Percentiles rank a stretch among this genome's conserved stretches.
Evolutionary conservation across 2,113 vertebrate species (phyloP).

Genomic region (Glareola pratincola): DNA sequence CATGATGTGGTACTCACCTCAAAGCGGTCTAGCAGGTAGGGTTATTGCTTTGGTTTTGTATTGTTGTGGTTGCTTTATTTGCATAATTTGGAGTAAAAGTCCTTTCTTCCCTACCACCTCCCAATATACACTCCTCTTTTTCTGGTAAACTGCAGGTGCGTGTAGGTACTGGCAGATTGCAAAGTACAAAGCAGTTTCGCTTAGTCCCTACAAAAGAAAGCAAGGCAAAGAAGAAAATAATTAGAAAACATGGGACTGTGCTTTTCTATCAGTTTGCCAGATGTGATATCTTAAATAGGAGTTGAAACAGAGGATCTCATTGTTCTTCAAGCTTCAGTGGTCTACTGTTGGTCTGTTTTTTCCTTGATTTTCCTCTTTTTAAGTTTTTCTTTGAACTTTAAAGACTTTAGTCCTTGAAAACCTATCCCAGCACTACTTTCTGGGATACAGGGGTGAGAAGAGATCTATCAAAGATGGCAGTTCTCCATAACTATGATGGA

Average conservation of each 20-base stretch:
- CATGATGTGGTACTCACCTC: neutral
- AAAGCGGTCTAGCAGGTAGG: neutral
- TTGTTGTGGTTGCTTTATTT: neutral
- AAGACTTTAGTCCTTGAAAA: constrained; percentile 13
- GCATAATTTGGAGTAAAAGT: neutral
- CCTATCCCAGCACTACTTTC: neutral
- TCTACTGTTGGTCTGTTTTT: neutral
- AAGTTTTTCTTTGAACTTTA: constrained; percentile 19
- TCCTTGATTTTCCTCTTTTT: neutral
- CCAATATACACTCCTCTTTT: neutral
- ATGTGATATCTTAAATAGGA: neutral
- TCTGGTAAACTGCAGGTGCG: neutral
- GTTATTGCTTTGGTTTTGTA: neutral
- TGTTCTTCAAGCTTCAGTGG: neutral
- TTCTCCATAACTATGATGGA: neutral
- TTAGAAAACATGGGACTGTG: neutral
- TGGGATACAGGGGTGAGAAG: neutral
- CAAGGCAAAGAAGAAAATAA: neutral
- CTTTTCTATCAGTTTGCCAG: neutral
- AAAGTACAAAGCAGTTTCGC: neutral
- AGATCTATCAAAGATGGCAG: neutral
- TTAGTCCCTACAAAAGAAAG: neutral
- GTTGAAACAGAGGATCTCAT: neutral
- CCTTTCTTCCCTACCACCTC: neutral
- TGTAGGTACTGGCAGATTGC: neutral